These are phyloP conservation scores for Sebastiscus tertius DNA, from an alignment of 2,797 vertebrate species.

Conservation along the genomic window DNA sequence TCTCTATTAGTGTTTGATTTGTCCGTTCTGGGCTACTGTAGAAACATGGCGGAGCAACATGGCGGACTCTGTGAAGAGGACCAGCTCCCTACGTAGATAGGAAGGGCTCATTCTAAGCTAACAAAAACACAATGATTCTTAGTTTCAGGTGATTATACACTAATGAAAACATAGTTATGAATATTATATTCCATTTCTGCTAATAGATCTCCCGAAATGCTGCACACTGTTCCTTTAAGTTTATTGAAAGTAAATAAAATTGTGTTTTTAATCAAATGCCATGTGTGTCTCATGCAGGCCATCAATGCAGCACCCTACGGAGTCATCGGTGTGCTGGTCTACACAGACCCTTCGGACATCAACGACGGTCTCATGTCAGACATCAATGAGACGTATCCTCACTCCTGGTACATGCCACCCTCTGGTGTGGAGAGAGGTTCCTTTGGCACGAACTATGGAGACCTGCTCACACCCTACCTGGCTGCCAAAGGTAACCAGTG, in stretches of 20 bases:
- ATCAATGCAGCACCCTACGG: conserved; percentile 87
- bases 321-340: conserved; percentile 87
- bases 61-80: too few species aligned
- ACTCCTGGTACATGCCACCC: conserved; percentile 91
- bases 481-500: conserved; percentile 85
- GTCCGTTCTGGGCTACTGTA: too few species aligned
- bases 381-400: conserved; percentile 85
- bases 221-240: too few species aligned
- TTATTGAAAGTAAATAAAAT: neutral
- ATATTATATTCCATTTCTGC: too few species aligned
- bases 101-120: too few species aligned
- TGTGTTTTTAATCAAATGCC: neutral
- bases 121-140: too few species aligned
- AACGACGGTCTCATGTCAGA: conserved; percentile 85
- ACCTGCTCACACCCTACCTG: conserved; percentile 88
- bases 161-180: too few species aligned
- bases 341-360: conserved; percentile 90
- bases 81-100: accelerated
- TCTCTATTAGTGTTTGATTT: too few species aligned
- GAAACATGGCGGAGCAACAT: too few species aligned
- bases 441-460: conserved; percentile 82
- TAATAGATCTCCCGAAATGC: too few species aligned
- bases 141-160: too few species aligned
- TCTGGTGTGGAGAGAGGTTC: conserved; percentile 89
- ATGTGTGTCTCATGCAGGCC: conserved; percentile 74